A percentile compares a stretch with the other conserved stretches of the same genome.
These are phyloP conservation scores for Thamnaconus septentrionalis DNA, from an alignment of 2,113 vertebrate genomes.

Conservation along the genomic window DNA sequence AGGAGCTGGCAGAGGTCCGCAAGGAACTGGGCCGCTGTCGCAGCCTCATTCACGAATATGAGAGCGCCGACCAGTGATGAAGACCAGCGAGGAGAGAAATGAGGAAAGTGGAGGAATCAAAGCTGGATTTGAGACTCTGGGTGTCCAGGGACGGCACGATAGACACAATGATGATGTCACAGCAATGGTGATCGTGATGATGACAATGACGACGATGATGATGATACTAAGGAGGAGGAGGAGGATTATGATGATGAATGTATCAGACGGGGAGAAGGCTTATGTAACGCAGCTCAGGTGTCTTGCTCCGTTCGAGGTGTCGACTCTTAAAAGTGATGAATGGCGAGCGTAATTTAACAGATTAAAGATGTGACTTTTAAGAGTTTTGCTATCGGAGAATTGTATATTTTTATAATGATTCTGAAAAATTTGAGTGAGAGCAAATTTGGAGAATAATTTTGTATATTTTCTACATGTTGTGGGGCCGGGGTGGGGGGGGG, in stretches of 20 bases:
- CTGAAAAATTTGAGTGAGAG: constrained; percentile 67
- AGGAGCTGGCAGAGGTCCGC: constrained; percentile 89
- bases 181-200: constrained; percentile 17
- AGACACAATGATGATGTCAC: constrained; percentile 51
- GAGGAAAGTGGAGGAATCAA: constrained; percentile 43
- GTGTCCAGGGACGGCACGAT: constrained; percentile 24
- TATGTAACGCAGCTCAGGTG: constrained; percentile 73
- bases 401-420: constrained; percentile 83
- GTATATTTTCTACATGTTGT: constrained; percentile 79
- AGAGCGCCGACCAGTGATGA: constrained; percentile 80
- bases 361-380: constrained; percentile 72
- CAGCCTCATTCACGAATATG: constrained; percentile 87
- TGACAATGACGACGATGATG: constrained; percentile 2
- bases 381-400: constrained; percentile 79
- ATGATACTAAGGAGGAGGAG: constrained; percentile 30
- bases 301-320: constrained; percentile 63
- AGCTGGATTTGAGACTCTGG: constrained; percentile 50
- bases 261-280: constrained; percentile 60
- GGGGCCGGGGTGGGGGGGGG: constrained; percentile 7
- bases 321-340: constrained; percentile 61
- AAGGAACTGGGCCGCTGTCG: constrained; percentile 90
- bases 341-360: constrained; percentile 71
- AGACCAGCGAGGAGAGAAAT: constrained; percentile 2
- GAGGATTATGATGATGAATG: constrained; percentile 70
- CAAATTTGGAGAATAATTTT: constrained; percentile 78